Conservation (phyloP, 2,113 vertebrate genomes). For the Neotoma lepida region DNA sequence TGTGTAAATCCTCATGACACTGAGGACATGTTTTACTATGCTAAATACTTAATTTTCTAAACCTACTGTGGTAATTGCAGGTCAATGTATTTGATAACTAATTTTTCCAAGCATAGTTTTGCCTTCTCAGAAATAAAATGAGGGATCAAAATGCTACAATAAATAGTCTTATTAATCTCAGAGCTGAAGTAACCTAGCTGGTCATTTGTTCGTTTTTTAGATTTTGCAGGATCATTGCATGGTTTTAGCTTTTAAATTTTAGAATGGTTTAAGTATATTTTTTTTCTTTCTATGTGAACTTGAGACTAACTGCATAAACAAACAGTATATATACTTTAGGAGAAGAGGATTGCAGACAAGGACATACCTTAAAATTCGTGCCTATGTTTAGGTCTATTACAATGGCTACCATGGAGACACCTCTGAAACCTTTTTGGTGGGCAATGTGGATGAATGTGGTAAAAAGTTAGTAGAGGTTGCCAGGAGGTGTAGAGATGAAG, state of each 20-base stretch:
- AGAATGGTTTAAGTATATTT: constrained; percentile 38
- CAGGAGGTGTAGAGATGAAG: constrained; percentile 94
- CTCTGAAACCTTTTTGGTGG: constrained; percentile 97
- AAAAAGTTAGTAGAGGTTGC: constrained; percentile 91
- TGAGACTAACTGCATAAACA: not conserved
- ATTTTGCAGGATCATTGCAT: not conserved
- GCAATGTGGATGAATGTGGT: constrained; percentile 92
- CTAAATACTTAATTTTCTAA: constrained; percentile 51
- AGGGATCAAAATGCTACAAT: constrained; percentile 31
- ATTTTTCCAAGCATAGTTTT: constrained; percentile 54
- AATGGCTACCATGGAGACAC: constrained; percentile 99
- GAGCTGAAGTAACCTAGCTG: not conserved
- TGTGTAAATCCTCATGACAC: constrained; percentile 51
- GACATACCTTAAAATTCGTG: constrained; percentile 79
- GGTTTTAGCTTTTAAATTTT: constrained; percentile 28
- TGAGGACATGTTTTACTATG: constrained; percentile 59
- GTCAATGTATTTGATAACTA: not conserved
- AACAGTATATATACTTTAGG: constrained; percentile 62
- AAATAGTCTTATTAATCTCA: not conserved
- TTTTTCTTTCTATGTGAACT: constrained; percentile 43
- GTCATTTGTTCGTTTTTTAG: constrained; percentile 35
- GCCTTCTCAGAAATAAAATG: constrained; percentile 45
- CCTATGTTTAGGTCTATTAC: constrained; percentile 92
- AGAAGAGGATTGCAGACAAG: constrained; percentile 64
- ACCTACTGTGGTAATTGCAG: constrained; percentile 15